Base-by-base conservation (phyloP, 2,113 vertebrate genomes). In the Paratilapia polleni region DNA sequence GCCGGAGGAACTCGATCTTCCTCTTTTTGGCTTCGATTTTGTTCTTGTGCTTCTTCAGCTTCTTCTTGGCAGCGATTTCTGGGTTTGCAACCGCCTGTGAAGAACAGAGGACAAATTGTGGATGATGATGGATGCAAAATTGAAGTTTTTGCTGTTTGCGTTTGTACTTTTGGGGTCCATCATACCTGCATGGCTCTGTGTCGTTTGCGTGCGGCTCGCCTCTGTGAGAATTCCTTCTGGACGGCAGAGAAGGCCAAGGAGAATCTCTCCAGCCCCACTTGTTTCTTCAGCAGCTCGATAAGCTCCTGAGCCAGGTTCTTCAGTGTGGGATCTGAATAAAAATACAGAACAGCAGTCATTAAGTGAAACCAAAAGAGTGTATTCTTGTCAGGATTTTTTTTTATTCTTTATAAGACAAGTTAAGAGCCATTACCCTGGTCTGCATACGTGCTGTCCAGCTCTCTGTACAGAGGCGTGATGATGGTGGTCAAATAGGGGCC, bases 281-380 rank as follows among this genome's bases (percentile, higher is more conserved):
- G 92, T 86, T 95, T 98, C 95, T 99, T 99, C 26, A 99, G 94
- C 84, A 99, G 91, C 66, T 99, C 98, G 28, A 99, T 97, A 79
- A 99, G 96, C 95, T 99, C 98, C 88, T 99, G 98, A 2, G 98
- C 96, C 57, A 99, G 95, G 89, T 97, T 98, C 96, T 98, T 99
- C 85, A 99, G 87, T 0, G 96, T 96, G 83, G 98, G 97, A 91
- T 99, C 98, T 99, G 86, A 56, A 77, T 38, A 22, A 1, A 57
- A 2, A 82, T 17, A 36, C 2, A 87, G 43, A 26, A 68, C 22
- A 74, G 24, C 0, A 1, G 24, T 38, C 47, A 36, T 8, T 79
- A 0, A 0, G 66, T 57, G 0, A 38, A 38, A 34, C 43, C 13
- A 20, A 52, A 24, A 8, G 14, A 17, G 47, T 47, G 13, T 2